phyloP scores from a whole-genome alignment of 2,888 invertebrate genomes.

The Drosophila helvetica region DNA sequence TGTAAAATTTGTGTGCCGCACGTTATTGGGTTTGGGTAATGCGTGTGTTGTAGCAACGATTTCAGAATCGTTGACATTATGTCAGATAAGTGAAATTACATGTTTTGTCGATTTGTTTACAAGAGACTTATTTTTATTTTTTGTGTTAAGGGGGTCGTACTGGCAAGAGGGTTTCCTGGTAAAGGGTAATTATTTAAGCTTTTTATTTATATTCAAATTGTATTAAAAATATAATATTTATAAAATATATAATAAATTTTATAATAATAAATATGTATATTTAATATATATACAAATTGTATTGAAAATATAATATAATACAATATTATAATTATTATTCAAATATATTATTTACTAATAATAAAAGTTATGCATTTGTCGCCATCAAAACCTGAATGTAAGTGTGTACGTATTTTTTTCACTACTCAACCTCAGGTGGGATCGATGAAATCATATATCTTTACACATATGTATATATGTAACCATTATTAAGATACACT shows the following conservation, averaged over 20 bases:
- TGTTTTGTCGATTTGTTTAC: slow-evolving; percentile 66
- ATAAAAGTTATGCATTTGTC: no score
- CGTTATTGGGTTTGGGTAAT: slow-evolving; percentile 40
- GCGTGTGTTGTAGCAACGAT: slow-evolving; percentile 53
- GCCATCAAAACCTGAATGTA: no score
- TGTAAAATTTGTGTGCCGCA: slow-evolving; percentile 63
- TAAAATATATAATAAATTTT: no score
- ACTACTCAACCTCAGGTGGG: no score
- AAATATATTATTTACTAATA: no score
- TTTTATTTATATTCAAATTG: slow-evolving; percentile 5
- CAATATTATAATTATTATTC: no score
- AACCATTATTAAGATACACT: no score
- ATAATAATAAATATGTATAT: background rate
- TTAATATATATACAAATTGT: slow-evolving; percentile 3
- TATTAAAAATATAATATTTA: background rate
- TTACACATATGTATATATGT: no score
- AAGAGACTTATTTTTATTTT: slow-evolving; percentile 23
- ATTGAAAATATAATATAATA: background rate
- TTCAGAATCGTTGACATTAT: slow-evolving; percentile 71
- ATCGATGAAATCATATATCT: no score
- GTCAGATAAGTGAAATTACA: slow-evolving; percentile 78
- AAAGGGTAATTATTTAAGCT: slow-evolving; percentile 1
- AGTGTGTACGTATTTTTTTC: no score
- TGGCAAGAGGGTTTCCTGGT: background rate
- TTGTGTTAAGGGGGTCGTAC: background rate